phyloP scores from a whole-genome alignment of 2,888 invertebrate genomes.

The Eupithecia insigniata region DNA sequence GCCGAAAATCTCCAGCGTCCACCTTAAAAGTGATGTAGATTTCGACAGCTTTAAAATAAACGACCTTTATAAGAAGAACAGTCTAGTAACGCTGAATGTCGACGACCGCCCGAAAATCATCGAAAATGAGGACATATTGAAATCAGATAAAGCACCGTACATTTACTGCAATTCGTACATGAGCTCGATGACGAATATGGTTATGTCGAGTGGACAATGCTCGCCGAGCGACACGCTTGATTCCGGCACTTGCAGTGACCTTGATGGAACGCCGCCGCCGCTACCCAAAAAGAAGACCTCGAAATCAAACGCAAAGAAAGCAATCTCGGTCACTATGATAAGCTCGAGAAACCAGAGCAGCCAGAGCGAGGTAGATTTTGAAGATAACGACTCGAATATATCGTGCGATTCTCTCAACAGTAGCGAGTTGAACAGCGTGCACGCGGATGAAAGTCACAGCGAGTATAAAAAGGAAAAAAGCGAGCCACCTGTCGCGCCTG shows the following conservation, averaged over 20 bases:
- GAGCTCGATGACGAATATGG: conserved; percentile 79
- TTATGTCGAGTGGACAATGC: conserved; percentile 92
- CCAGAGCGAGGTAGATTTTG: conserved; percentile 88
- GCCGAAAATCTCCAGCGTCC: conserved; percentile 80
- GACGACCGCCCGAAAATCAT: conserved; percentile 79
- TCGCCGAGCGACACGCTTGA: conserved; percentile 93
- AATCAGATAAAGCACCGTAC: conserved; percentile 79
- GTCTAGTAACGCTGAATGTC: conserved; percentile 86
- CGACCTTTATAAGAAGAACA: conserved; percentile 75
- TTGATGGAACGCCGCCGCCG: conserved; percentile 89
- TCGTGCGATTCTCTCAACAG: conserved; percentile 93
- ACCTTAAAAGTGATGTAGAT: conserved; percentile 78
- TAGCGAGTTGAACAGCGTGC: conserved; percentile 85
- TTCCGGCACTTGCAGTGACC: conserved; percentile 93
- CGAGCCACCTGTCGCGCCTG: conserved; percentile 67
- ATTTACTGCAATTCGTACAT: conserved; percentile 87
- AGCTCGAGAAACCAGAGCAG: conserved; percentile 83
- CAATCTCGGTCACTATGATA: conserved; percentile 84
- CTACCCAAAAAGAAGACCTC: conserved; percentile 87
- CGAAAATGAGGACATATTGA: conserved; percentile 77
- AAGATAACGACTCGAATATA: conserved; percentile 90
- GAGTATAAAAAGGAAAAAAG: conserved; percentile 78
- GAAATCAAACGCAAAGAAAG: conserved; percentile 78
- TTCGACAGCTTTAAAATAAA: conserved; percentile 72
- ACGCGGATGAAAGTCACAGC: conserved; percentile 78